These are phyloP conservation scores for Gila orcuttii DNA, from an alignment of 2,113 vertebrate species.

Conservation along the genomic window DNA sequence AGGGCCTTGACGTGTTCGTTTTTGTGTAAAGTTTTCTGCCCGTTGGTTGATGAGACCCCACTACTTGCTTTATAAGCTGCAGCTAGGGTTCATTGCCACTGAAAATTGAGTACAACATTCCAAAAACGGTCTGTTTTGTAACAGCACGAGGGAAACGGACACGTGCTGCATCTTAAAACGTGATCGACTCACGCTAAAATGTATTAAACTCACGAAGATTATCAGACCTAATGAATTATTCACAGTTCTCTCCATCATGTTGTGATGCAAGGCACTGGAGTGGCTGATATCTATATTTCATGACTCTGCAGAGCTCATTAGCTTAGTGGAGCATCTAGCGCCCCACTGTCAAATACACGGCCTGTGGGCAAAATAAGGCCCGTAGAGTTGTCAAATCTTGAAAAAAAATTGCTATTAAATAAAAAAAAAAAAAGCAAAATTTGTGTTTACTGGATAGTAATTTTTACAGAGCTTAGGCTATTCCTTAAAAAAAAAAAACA, in stretches of 20 bases:
- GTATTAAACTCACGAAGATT: not conserved
- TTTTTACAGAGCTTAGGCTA: not conserved
- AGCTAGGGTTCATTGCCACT: not conserved
- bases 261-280: not conserved
- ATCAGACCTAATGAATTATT: conserved; percentile 24
- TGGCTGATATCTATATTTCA: conserved; percentile 37
- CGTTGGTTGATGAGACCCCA: not conserved
- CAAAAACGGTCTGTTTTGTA: not conserved
- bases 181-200: not conserved
- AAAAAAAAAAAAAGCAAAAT: not conserved
- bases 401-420: no score
- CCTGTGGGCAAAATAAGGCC: no score
- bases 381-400: no score
- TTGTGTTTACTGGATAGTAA: not conserved
- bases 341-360: not conserved
- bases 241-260: not conserved
- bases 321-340: not conserved
- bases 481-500: not conserved
- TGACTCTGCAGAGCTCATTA: conserved; percentile 15
- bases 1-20: no score
- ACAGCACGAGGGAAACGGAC: not conserved
- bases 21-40: not conserved
- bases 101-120: not conserved
- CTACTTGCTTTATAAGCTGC: not conserved
- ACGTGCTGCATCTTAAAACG: conserved; percentile 12